Base-by-base conservation (phyloP, 2,797 vertebrate genomes). In the Malurus splendens region DNA sequence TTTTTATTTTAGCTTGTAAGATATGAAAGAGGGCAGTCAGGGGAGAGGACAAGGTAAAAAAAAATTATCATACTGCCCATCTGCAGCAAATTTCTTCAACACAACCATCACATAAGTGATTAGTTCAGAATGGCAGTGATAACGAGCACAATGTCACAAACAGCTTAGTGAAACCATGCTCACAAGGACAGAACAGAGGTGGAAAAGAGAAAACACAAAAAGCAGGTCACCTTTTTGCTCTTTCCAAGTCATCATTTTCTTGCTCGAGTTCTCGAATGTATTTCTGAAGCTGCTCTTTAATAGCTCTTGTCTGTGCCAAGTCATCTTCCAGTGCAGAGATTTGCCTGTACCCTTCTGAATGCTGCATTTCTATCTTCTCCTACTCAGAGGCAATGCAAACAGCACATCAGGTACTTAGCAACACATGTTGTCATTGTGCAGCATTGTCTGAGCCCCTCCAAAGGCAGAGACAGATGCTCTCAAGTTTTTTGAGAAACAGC, bases 181-280 rank as follows among this genome's bases (percentile, higher is more conserved):
- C 59, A 30, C 8, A 51, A 51, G 27, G 44, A 76, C 45, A 90
- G 7, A 62, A 65, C 0, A 70, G 6, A 87, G 19, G 7, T 32
- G 6, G 22, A 16, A 59, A 65, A 59, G 47, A 47, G 13, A 28
- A 32, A 28, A n/a, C 6, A 60, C 6, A 76, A 30, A 79, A 91
- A 47, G 18, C 7, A 59, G 73, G 85, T 8, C 82, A 99, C 99
- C 99, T 98, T 96, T 99, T 99, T 11, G 99, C 98, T 94, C 99
- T 97, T 95, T 99, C 99, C 96, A 99, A 80, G 96, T 99, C 99
- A 42, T 99, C 99, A 2, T 99, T 99, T 60, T 98, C 96, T 96
- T 99, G 99, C 90, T 99, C 99, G 0, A 99, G 96, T 90, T 99
- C 99, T 65, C 99, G 91, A 94, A 99, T 99, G 56, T 99, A 99